These are phyloP conservation scores for Dermatophagoides farinae DNA, from an alignment of 1,140 invertebrate genomes.

Conservation along the genomic window DNA sequence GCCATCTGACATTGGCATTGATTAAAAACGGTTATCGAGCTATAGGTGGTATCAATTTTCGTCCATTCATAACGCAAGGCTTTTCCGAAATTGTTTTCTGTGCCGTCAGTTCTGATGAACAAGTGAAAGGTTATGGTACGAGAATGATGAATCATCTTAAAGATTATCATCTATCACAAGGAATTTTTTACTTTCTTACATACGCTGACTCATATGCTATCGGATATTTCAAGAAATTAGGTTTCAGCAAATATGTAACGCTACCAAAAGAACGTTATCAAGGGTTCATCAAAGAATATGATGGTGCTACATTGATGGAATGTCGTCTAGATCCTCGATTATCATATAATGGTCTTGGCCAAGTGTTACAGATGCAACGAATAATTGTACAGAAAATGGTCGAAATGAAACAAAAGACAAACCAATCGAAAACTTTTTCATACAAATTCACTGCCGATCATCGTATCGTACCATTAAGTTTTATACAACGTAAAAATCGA, in stretches of 20 bases:
- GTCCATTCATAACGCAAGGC: constrained; percentile 76
- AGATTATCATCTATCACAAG: constrained; percentile 83
- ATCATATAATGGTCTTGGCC: constrained; percentile 77
- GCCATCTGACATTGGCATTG: constrained; percentile 77
- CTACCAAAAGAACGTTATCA: constrained; percentile 37
- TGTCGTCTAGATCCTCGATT: constrained; percentile 84
- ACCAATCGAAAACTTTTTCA: constrained; percentile 46
- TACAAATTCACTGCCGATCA: background rate
- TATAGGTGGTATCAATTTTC: constrained; percentile 93
- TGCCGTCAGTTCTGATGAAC: constrained; percentile 84
- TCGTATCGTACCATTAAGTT: background rate
- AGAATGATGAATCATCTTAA: constrained; percentile 98
- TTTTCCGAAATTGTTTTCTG: constrained; percentile 99
- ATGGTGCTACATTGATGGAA: constrained; percentile 90
- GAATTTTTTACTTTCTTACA: constrained; percentile 80
- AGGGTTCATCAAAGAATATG: constrained; percentile 96
- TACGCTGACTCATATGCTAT: constrained; percentile 96
- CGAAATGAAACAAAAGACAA: constrained; percentile 56
- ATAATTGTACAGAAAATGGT: constrained; percentile 79
- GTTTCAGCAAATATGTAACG: constrained; percentile 89
- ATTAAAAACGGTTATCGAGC: constrained; percentile 66
- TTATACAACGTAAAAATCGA: background rate
- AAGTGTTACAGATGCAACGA: constrained; percentile 71
- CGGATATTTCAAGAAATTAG: constrained; percentile 96
- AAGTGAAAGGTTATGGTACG: constrained; percentile 87